Evolutionary conservation across 2,888 invertebrate genomes (phyloP).

Genomic region (Idaea straminata): DNA sequence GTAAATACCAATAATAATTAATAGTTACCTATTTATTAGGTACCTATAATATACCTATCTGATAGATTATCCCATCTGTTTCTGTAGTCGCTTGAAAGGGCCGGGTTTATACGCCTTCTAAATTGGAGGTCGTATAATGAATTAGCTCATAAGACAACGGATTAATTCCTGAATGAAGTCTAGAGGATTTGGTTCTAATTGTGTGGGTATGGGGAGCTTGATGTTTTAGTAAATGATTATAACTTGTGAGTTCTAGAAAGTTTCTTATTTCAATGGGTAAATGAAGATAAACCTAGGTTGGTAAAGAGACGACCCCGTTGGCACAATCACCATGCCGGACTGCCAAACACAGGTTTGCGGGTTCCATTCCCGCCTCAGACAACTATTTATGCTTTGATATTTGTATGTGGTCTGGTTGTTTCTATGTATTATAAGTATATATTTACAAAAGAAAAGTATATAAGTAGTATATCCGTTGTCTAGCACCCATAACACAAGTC

Average conservation of each 20-base stretch:
- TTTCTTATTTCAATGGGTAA: too few species aligned
- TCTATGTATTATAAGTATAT: too few species aligned
- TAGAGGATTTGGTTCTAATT: not conserved
- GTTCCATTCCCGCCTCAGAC: too few species aligned
- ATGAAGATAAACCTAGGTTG: too few species aligned
- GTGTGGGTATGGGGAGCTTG: not conserved
- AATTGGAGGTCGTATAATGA: not conserved
- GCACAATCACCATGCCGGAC: too few species aligned
- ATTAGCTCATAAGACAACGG: not conserved
- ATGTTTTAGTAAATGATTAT: not conserved
- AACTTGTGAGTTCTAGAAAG: not conserved
- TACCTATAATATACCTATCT: not conserved
- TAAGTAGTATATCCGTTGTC: too few species aligned
- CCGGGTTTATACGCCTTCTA: not conserved
- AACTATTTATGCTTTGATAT: too few species aligned
- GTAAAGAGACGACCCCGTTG: too few species aligned
- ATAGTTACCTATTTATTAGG: not conserved
- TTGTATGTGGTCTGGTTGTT: too few species aligned
- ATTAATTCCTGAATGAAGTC: not conserved
- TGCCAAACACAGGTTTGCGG: too few species aligned
- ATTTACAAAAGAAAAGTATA: too few species aligned
- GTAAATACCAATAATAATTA: not conserved
- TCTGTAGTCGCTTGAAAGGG: not conserved
- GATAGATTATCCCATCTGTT: constrained; percentile 3
- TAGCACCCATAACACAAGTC: too few species aligned